Evolutionary conservation across 2,113 vertebrate genomes (phyloP), one percentile per base, ranked within the genome.

Genomic region (Ochotona curzoniae): DNA sequence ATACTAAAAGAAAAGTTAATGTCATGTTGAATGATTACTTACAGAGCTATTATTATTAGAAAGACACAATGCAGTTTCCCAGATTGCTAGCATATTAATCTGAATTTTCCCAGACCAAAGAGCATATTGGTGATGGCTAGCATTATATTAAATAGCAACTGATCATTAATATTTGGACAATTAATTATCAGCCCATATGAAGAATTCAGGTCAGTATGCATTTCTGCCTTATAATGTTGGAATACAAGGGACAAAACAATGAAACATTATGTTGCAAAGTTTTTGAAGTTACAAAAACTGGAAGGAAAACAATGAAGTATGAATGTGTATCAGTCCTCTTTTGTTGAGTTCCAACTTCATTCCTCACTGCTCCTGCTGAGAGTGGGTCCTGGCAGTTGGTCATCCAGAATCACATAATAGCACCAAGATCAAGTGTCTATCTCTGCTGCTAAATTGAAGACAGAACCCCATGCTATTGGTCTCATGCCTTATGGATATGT

Each of bases 201-300:
- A 61, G 25, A 38, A 5, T 35, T 28, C 2, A 32, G 15, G 28
- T 70, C 8, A 57, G 51, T 78, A 57, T 85, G 38, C 21, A 64
- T 71, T 90, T 81, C 47, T 76, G 25, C 35, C 26, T 80, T 60
- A 69, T 30, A 11, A 11, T n/a, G 20, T 74, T 64, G 64, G 8
- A 89, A 71, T 17, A n/a, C 26, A 94, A 25, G 21, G 85, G 90
- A 61, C 57, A 1, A 9, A 25, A 1, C 15, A 63, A 67, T 83
- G 57, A 93, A 85, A 91, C 87, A 95, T 91, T 84, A 94, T 91
- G 35, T 70, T 83, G 66, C 80, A 51, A 89, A 96, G 89, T 93
- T 83, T 78, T 92, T 78, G 32, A 47, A 21, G 38, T 71, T 89
- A 73, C 9, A 70, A 63, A 91, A 84, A 70, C 35, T 63, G 32